Conservation (phyloP, 1,140 invertebrate species). For the Eumaeus atala region DNA sequence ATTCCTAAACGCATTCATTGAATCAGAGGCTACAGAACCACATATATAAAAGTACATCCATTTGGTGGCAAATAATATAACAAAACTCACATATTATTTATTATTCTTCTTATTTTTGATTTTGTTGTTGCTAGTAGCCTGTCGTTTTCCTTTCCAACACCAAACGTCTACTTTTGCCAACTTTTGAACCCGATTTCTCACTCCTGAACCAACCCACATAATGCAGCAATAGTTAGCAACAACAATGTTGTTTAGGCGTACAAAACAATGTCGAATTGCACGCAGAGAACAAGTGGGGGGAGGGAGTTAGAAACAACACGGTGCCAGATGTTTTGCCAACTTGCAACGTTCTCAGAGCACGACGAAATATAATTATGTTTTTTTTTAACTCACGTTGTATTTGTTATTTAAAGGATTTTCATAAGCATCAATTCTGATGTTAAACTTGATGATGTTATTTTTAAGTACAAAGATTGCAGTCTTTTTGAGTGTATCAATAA, state of each 20-base stretch:
- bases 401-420: background rate
- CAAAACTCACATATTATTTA: no score
- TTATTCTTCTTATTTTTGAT: no score
- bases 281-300: conserved; percentile 21
- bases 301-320: conserved; percentile 27
- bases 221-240: background rate
- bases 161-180: background rate
- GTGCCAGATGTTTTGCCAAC: conserved; percentile 27
- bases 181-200: no score
- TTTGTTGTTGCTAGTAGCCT: no score
- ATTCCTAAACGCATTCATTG: no score
- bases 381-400: background rate
- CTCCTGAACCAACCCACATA: background rate
- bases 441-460: no score
- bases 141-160: background rate
- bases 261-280: conserved; percentile 32
- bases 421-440: no score
- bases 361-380: conserved; percentile 3
- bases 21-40: no score
- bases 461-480: no score
- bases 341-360: conserved; percentile 28
- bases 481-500: background rate
- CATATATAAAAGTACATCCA: no score
- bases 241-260: conserved; percentile 19
- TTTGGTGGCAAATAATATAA: no score